phyloP scores from a whole-genome alignment of 1,140 invertebrate species.

The Cotesia vestalis region DNA sequence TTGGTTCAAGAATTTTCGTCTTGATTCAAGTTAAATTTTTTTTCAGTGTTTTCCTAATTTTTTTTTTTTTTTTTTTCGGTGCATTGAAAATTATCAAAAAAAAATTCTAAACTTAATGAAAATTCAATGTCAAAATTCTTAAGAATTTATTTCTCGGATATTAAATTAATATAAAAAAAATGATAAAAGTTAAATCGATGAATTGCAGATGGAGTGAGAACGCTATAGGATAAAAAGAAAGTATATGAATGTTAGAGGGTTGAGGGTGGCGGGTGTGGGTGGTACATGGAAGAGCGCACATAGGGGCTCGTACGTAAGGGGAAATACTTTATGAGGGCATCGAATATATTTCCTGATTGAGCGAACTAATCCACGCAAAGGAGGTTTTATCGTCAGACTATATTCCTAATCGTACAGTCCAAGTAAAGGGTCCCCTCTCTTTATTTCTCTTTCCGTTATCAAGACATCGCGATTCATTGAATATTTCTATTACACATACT shows the following conservation, averaged over 20 bases:
- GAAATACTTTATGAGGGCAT: slow-evolving; percentile 53
- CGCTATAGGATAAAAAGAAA: slow-evolving; percentile 1
- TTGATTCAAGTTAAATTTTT: too few species aligned
- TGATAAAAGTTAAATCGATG: too few species aligned
- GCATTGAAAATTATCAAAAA: too few species aligned
- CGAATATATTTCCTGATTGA: slow-evolving; percentile 61
- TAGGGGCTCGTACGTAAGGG: slow-evolving; percentile 42
- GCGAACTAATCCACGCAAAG: slow-evolving; percentile 61
- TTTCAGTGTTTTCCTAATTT: too few species aligned
- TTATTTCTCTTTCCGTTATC: slow-evolving; percentile 1
- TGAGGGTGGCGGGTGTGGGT: slow-evolving; percentile 7
- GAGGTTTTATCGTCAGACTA: slow-evolving; percentile 59
- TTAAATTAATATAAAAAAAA: too few species aligned
- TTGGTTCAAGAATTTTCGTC: too few species aligned
- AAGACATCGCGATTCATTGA: slow-evolving; percentile 33
- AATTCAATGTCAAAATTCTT: too few species aligned
- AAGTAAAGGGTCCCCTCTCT: neutral
- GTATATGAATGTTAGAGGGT: slow-evolving; percentile 20
- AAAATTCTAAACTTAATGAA: too few species aligned
- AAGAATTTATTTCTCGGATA: too few species aligned
- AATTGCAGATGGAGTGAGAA: neutral
- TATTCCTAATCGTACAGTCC: slow-evolving; percentile 50
- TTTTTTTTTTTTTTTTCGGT: too few species aligned
- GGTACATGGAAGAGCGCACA: slow-evolving; percentile 28
- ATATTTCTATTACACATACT: slow-evolving; percentile 27